A percentile compares a stretch with the other conserved stretches of the same genome.
phyloP scores from a whole-genome alignment of 2,888 invertebrate genomes.

The Matsumyia berberina region DNA sequence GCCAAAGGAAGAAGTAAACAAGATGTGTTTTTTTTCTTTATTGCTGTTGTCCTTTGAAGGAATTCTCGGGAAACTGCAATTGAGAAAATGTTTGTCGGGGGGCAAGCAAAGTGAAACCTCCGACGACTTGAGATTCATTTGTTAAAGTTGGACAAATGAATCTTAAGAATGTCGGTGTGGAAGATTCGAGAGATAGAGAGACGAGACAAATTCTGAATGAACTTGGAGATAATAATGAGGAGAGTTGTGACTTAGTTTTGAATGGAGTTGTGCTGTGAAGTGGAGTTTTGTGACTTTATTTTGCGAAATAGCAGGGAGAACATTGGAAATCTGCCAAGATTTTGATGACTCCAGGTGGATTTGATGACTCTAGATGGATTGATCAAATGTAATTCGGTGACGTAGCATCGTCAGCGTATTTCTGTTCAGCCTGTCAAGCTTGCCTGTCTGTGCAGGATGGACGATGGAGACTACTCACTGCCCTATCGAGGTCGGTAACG shows the following conservation, averaged over 20 bases:
- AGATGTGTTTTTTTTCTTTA: constrained; percentile 47
- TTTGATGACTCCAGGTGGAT: too few species aligned
- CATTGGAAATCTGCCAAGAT: too few species aligned
- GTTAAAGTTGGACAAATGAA: constrained; percentile 71
- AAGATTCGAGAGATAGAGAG: constrained; percentile 15
- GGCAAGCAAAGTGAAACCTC: constrained; percentile 49
- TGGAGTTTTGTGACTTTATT: background rate
- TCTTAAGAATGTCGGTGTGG: constrained; percentile 53
- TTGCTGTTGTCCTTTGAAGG: constrained; percentile 5
- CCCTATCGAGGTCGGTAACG: too few species aligned
- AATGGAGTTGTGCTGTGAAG: background rate
- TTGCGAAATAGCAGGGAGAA: background rate
- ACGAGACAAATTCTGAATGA: constrained; percentile 35
- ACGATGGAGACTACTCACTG: too few species aligned
- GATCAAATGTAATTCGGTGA: too few species aligned
- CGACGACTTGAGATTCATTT: constrained; percentile 66
- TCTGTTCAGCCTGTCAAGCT: too few species aligned
- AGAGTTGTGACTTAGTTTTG: constrained; percentile 18
- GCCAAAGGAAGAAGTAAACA: constrained; percentile 67
- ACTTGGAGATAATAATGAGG: constrained; percentile 19
- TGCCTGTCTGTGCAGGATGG: too few species aligned
- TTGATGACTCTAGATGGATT: too few species aligned
- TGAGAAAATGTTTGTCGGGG: constrained; percentile 50
- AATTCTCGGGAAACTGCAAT: constrained; percentile 40
- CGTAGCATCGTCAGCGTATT: too few species aligned